Base-by-base conservation (phyloP, 2,888 invertebrate species). In the Drosophila meridionalis region DNA sequence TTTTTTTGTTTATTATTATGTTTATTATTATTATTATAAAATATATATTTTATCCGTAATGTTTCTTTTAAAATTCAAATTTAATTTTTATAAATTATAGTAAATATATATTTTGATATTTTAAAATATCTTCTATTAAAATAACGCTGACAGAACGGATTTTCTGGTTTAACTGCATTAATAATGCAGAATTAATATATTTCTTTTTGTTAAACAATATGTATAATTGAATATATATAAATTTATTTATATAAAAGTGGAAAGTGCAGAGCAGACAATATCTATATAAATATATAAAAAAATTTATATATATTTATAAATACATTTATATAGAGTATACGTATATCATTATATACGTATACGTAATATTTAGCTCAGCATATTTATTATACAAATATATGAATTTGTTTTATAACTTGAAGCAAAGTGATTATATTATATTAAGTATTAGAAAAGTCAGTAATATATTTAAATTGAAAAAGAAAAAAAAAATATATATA, bases 121-220 rank as follows among this genome's bases (percentile, higher is more conserved):
- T 56, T 7, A 14, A 36, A 9, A n/a, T 58, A 40, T 40, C 28
- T 42, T 11, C 53, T 47, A 77, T 72, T 53, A 56, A 50, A 52
- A 32, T 6, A 62, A 28, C 42, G 65, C 69, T 68, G 68, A 63
- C 67, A 61, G 72, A 82, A 58, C 75, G 80, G 80, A 85, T 75
- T 80, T 68, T 63, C 61, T 14, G 3, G 34, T 20, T 14, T 7
- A 43, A 43, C 53, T n/a, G 7, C 75, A 78, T 83, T 56, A 63
- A n/a, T 69, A 80, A 68, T 83, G 76, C 75, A 83, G 20, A 20
- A 20, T 20, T 20, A 80, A 80, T 80, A 11, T 32, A 30, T 20
- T 30, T 47, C 20, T 11, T 12, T 56, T 52, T 20, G 20, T 48
- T 47, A 69, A 63, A 79, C 36, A 48, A 68, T 69, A 52, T 20